These are phyloP conservation scores for Laticauda colubrina DNA, from an alignment of 2,113 vertebrate genomes.

Conservation along the genomic window DNA sequence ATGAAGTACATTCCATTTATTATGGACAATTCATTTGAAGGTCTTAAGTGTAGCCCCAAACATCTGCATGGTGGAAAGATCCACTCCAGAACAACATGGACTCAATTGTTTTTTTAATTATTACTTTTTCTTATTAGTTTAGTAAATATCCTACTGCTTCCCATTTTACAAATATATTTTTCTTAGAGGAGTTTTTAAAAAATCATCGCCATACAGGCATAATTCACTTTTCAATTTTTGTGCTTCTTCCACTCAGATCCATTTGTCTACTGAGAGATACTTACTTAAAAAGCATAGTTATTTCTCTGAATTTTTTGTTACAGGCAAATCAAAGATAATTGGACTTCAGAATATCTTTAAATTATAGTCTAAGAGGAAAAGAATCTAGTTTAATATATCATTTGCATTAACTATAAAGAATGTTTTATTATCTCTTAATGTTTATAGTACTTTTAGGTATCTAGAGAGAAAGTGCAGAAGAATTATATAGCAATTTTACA, in stretches of 20 bases:
- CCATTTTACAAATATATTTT: slow-evolving; percentile 34
- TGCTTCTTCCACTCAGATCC: slow-evolving; percentile 37
- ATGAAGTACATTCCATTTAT: neutral
- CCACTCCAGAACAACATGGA: neutral
- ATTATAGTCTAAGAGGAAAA: slow-evolving; percentile 63
- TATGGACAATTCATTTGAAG: neutral
- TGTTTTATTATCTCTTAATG: slow-evolving; percentile 63
- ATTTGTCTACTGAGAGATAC: slow-evolving; percentile 59
- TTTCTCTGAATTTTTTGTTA: slow-evolving; percentile 64
- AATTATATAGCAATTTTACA: slow-evolving; percentile 55
- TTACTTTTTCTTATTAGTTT: neutral
- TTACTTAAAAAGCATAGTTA: slow-evolving; percentile 62
- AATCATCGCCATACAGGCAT: slow-evolving; percentile 14
- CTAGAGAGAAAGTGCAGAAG: slow-evolving; percentile 36
- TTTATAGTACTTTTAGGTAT: slow-evolving; percentile 56
- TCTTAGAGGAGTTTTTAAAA: slow-evolving; percentile 12
- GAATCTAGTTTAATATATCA: slow-evolving; percentile 65
- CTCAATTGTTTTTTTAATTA: neutral
- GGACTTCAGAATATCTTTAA: slow-evolving; percentile 69
- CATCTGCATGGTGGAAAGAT: neutral
- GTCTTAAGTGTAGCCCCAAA: neutral
- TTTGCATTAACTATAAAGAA: slow-evolving; percentile 64
- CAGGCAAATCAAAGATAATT: slow-evolving; percentile 72
- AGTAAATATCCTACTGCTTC: slow-evolving; percentile 9
- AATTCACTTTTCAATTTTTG: slow-evolving; percentile 9